Evolutionary conservation across 2,113 vertebrate species (phyloP).

Genomic region (Rousettus leschenaultii): DNA sequence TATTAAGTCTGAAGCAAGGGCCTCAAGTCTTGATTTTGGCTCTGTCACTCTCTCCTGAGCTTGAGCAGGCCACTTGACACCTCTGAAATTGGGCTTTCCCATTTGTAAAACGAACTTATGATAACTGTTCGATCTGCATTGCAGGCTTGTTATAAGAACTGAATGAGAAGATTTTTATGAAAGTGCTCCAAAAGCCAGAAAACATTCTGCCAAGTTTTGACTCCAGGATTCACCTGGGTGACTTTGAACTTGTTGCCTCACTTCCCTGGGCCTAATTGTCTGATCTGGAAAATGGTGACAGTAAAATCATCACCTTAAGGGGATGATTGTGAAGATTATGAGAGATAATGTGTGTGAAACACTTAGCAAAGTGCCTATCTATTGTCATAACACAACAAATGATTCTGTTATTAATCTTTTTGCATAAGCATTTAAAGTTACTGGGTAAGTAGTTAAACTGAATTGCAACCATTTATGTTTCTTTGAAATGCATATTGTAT

Average conservation of each 20-base stretch:
- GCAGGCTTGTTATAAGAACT: neutral
- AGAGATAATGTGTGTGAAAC: neutral
- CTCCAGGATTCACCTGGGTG: neutral
- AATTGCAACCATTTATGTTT: neutral
- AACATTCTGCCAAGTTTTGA: neutral
- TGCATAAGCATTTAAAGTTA: neutral
- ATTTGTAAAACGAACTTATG: neutral
- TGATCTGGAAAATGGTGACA: neutral
- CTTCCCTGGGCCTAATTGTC: neutral
- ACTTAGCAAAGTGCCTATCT: neutral
- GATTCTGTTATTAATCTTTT: neutral
- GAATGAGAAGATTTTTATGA: neutral
- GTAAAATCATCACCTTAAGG: neutral
- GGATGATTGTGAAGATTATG: neutral
- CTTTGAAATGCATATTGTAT: neutral
- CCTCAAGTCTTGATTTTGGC: fast-evolving
- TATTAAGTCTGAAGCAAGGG: fast-evolving
- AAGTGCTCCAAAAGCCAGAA: neutral
- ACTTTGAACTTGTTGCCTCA: neutral
- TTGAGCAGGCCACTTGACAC: fast-evolving
- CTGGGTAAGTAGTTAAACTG: neutral
- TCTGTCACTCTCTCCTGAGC: neutral
- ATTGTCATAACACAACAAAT: neutral
- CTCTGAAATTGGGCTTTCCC: neutral
- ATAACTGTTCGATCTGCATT: fast-evolving